A percentile compares a stretch with the other conserved stretches of the same genome.
Evolutionary conservation across 1,140 invertebrate genomes (phyloP).

Genomic region (Temnothorax curvispinosus): DNA sequence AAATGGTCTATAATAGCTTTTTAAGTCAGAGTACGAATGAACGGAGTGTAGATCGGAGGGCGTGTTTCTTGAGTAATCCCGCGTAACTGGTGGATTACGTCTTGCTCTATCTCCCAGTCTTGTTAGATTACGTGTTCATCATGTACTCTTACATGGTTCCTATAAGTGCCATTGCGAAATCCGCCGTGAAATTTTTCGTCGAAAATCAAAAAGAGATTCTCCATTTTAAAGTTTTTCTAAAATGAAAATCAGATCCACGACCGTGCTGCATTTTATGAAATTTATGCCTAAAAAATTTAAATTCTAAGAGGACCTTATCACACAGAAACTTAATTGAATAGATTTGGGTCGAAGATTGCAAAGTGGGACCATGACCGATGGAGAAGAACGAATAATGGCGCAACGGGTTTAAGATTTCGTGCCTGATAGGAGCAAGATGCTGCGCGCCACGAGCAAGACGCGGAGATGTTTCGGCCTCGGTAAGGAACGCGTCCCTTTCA

Average conservation of each 20-base stretch:
- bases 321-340: not conserved
- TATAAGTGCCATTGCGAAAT: not conserved
- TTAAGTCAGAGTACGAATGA: conserved; percentile 18
- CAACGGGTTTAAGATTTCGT: conserved; percentile 12
- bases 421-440: conserved; percentile 2
- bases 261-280: not conserved
- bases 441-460: not conserved
- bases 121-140: conserved; percentile 4
- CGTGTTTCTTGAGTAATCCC: conserved; percentile 67
- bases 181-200: not conserved
- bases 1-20: not conserved
- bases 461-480: not conserved
- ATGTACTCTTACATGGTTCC: not conserved
- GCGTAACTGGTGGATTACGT: conserved; percentile 76
- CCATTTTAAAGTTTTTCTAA: not conserved
- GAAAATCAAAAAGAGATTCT: not conserved
- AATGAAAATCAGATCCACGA: not conserved
- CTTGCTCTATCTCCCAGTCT: conserved; percentile 49
- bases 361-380: not conserved
- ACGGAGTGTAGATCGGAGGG: conserved; percentile 57
- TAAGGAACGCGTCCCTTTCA: not conserved
- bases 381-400: conserved; percentile 3
- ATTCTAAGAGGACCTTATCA: not conserved
- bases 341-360: conserved; percentile 25
- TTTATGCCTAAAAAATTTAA: not conserved